Conservation (phyloP, 2,113 vertebrate genomes). For the Orthochromis malagaraziensis region DNA sequence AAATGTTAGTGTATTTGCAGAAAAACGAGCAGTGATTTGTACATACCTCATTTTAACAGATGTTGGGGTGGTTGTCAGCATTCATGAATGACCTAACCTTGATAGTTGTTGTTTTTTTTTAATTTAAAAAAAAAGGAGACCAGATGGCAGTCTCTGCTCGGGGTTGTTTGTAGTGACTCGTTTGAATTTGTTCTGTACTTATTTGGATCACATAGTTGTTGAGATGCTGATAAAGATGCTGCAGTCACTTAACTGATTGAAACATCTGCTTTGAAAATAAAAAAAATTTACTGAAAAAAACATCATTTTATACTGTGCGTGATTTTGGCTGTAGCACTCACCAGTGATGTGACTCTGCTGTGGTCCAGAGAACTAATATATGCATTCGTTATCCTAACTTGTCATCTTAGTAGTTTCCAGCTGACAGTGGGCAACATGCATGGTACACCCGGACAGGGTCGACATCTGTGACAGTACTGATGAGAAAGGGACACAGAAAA, state of each 20-base stretch:
- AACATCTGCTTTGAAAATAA: background rate
- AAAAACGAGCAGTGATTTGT: background rate
- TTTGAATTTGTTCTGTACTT: background rate
- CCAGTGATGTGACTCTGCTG: background rate
- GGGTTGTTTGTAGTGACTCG: background rate
- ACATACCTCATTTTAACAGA: background rate
- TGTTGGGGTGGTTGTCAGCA: background rate
- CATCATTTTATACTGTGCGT: background rate
- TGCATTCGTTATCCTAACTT: background rate
- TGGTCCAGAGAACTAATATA: background rate
- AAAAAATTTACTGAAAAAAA: background rate
- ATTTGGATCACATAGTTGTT: background rate
- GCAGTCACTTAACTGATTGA: background rate
- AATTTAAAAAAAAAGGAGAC: background rate
- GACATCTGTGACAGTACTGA: background rate
- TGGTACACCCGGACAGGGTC: background rate
- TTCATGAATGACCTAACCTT: background rate
- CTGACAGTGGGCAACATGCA: background rate
- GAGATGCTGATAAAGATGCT: background rate
- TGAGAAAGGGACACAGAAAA: background rate
- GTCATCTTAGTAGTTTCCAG: background rate
- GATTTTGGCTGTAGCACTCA: background rate
- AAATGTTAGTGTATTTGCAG: background rate
- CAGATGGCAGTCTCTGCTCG: background rate
- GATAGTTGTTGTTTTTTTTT: background rate